phyloP scores from a whole-genome alignment of 2,888 invertebrate species.

The Rutpela maculata region DNA sequence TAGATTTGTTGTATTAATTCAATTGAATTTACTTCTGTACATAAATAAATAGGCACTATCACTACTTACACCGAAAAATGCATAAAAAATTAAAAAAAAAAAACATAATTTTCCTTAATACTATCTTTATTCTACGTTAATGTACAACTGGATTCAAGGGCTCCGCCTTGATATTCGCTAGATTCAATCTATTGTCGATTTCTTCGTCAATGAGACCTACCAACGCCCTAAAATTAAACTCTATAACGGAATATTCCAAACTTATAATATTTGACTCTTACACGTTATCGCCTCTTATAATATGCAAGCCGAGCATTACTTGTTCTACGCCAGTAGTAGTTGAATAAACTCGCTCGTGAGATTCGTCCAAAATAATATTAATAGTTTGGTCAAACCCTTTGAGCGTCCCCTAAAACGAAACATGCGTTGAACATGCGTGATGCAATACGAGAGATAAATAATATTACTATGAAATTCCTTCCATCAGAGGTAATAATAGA shows the following conservation, averaged over 20 bases:
- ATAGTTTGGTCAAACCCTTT: slow-evolving; percentile 99
- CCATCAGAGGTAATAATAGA: slow-evolving; percentile 98
- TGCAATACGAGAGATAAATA: slow-evolving; percentile 26
- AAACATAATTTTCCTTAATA: slow-evolving; percentile 22
- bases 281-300: slow-evolving; percentile 98
- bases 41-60: too few species aligned
- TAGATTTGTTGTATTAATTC: too few species aligned
- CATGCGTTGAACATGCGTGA: neutral
- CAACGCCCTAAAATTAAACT: slow-evolving; percentile 78
- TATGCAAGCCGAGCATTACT: slow-evolving; percentile 97
- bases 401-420: slow-evolving; percentile 85
- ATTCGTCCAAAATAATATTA: slow-evolving; percentile 97
- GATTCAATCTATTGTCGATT: slow-evolving; percentile 87
- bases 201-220: slow-evolving; percentile 91
- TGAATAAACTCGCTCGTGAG: slow-evolving; percentile 98
- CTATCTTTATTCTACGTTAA: slow-evolving; percentile 68
- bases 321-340: slow-evolving; percentile 93
- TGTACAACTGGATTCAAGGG: slow-evolving; percentile 89
- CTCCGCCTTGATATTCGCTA: slow-evolving; percentile 88
- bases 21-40: too few species aligned
- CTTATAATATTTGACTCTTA: slow-evolving; percentile 74
- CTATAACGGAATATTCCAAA: neutral
- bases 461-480: slow-evolving; percentile 91
- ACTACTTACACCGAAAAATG: too few species aligned
- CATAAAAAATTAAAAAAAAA: too few species aligned